These are phyloP conservation scores for Azemiops feae DNA, from an alignment of 2,113 vertebrate species.

Conservation along the genomic window DNA sequence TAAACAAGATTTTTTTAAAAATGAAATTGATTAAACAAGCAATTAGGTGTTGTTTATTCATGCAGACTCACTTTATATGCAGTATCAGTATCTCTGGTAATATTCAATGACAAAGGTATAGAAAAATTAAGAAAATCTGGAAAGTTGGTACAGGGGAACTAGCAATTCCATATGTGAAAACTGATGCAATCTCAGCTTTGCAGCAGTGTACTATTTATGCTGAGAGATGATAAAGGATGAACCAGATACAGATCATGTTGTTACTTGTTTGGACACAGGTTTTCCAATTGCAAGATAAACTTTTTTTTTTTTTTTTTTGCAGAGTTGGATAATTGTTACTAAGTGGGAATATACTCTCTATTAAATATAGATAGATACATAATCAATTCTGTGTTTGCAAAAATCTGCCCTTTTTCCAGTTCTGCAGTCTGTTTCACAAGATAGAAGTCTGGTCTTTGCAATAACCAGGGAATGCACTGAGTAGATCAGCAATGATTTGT, in stretches of 20 bases:
- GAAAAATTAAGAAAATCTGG: background rate
- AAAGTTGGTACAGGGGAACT: background rate
- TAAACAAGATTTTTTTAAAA: background rate
- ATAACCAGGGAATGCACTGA: slow-evolving; percentile 3
- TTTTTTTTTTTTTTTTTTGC: background rate
- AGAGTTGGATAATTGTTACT: background rate
- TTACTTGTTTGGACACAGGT: background rate
- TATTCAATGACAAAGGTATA: background rate
- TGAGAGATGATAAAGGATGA: background rate
- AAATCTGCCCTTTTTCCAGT: background rate
- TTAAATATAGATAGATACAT: background rate
- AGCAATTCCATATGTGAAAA: background rate
- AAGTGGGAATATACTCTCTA: background rate
- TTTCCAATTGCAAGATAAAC: background rate
- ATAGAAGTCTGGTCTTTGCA: background rate
- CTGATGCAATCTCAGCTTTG: background rate
- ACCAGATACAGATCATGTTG: background rate
- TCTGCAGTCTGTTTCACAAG: background rate
- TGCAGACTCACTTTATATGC: background rate
- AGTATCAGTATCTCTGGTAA: background rate
- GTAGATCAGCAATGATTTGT: background rate
- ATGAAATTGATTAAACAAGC: background rate
- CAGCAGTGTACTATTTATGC: background rate
- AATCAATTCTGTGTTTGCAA: background rate
- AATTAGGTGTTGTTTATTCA: background rate